Base-by-base conservation (phyloP, 2,113 vertebrate species). In the Brienomyrus brachyistius region DNA sequence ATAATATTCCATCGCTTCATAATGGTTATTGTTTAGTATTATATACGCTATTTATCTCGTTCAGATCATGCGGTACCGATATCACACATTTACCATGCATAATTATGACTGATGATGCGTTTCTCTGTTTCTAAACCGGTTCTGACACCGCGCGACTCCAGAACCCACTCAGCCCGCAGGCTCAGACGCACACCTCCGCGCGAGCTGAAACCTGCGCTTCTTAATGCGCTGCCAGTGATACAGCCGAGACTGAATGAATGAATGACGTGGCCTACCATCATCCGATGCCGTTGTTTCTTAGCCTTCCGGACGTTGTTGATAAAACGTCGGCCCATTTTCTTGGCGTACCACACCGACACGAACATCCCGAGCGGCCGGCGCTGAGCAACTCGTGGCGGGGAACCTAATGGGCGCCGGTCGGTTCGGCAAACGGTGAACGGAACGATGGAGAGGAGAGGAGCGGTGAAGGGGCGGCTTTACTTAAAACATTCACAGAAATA, bases 291-390 rank as follows among this genome's bases (percentile, higher is more conserved):
- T 90, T 95, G 95, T 77, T 93, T 94, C 94, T 96, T 96, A 2
- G 94, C 95, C 90, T 91, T 93, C 31, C 95, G 90, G 51, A 94
- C 96, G 91, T 97, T 95, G 92, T 94, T 96, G 92, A 96, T 95
- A 92, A 96, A 96, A 40, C 96, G 93, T 62, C 94, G 89, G 88
- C 94, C 94, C 95, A 96, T 95, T 92, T 95, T 96, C 94, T 96
- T 95, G n/a, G 95, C 95, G 90, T 96, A 97, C 96, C 96, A 96
- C 90, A 97, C 96, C 0, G 96, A 96, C 87, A 94, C 95, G 91
- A 97, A 95, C 96, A 96, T 95, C 94, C 91, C 94, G 90, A 15
- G 90, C 90, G 90, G 87, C 90, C 84, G 90, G 88, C 82, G 56
- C 90, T 2, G 70, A 80, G 47, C 40, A 87, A 92, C 90, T 27